Evolutionary conservation across 2,797 vertebrate species (phyloP).

Genomic region (Mus spretus): DNA sequence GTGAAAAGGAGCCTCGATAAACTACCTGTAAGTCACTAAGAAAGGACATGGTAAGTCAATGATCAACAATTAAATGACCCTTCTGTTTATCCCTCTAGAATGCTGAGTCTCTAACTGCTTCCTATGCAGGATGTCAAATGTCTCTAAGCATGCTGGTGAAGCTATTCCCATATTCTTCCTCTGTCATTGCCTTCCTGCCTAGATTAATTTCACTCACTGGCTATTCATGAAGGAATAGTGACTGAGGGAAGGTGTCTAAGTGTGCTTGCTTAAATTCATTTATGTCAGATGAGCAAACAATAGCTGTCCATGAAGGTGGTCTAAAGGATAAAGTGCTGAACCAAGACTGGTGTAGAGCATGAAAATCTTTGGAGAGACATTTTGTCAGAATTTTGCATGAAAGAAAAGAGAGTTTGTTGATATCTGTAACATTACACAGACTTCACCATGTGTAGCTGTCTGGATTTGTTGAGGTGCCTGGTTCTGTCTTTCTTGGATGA

Average conservation of each 20-base stretch:
- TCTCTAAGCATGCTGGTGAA: neutral
- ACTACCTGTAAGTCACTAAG: neutral
- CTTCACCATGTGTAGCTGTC: neutral
- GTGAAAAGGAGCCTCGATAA: neutral
- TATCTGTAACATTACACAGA: neutral
- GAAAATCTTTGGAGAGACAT: neutral
- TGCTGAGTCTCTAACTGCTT: neutral
- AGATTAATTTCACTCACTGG: neutral
- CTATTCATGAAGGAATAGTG: neutral
- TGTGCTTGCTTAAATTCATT: neutral
- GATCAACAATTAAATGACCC: neutral
- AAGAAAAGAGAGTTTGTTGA: neutral
- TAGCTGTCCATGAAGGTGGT: neutral
- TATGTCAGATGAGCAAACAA: neutral
- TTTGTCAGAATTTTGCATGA: constrained; percentile 10
- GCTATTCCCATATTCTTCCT: neutral
- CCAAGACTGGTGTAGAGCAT: neutral
- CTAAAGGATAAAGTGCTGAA: neutral
- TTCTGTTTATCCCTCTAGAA: neutral
- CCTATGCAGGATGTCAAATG: too few relatives aligned
- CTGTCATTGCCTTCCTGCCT: neutral
- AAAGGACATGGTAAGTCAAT: neutral
- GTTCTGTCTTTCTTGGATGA: neutral
- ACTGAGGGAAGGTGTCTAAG: neutral
- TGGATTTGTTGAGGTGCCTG: neutral